Base-by-base conservation (phyloP, 2,797 vertebrate genomes). In the Kryptolebias ocellatus region DNA sequence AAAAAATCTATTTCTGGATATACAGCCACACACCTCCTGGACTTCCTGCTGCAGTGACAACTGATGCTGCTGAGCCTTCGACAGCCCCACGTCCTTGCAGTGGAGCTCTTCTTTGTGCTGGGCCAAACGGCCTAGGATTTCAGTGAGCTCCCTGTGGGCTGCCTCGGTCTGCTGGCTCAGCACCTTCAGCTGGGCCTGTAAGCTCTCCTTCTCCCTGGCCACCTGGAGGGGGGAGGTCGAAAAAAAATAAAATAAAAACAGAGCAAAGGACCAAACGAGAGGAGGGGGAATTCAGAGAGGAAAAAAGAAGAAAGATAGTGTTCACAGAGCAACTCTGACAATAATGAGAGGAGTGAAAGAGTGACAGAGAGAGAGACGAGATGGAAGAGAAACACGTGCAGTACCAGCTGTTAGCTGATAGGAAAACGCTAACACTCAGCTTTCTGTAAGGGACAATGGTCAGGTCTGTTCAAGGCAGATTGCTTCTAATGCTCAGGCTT, bases 51-150 rank as follows among this genome's bases (percentile, higher is more conserved):
- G 94, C 84, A 96, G 90, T 72, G 90, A 91, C 77, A 92, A 56
- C 67, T 93, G 93, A 24, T 85, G 92, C 76, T 94, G 94, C 72
- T 88, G 90, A 64, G 90, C 81, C 79, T 96, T 95, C 31, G 80
- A 92, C 59, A 98, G 88, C 68, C 95, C 95, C 79, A 94, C 85
- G 54, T 96, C 94, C 83, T 94, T 95, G 67, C 91, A 88, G 34
- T 90, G 94, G 39, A 96, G 88, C 34, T 96, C 94, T 65, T 98
- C 97, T 74, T 98, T 96, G 20, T 97, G 94, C 78, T 93, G 93
- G 63, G 95, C 95, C 70, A 95, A 92, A n/a, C 93, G 95, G 60
- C 92, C 89, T 62, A 98, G 89, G 39, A 93, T 92, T 46, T 96
- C 95, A 24, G 91, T 85, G 42, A 98, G 87, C 79, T 99, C 96